Base-by-base conservation (phyloP, 2,888 invertebrate species). In the Deilephila porcellus region DNA sequence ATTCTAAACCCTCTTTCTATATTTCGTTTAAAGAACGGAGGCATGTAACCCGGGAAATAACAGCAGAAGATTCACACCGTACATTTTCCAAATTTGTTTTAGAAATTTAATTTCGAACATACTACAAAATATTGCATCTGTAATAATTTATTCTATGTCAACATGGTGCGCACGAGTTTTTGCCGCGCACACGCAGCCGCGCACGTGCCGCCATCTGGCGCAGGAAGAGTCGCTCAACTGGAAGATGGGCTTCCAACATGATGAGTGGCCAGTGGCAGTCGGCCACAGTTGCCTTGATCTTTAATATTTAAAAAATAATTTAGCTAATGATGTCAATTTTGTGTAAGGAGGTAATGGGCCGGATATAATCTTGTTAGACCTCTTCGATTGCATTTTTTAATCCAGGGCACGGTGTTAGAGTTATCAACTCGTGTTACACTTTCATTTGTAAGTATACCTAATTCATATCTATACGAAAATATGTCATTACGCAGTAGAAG, bases 151-250 rank as follows among this genome's bases (percentile, higher is more conserved):
- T 80, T 90, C 88, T 90, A 86, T 90, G 89, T 37, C 77, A 71
- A 73, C 78, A 76, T 78, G 76, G 79, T 80, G 75, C 77, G 81
- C 78, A 78, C 79, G 80, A 76, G 82, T 83, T 83, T 84, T 82
- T 83, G 81, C 77, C 76, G 85, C 84, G 80, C 81, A 77, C 78
- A 76, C 81, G 81, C 80, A 63, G 70, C 73, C 63, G 93, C 93
- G 93, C 93, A 91, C 93, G 93, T 90, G 93, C 92, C 87, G 86
- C 90, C 93, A 93, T 90, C 90, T 94, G 93, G 79, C 87, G 86
- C 93, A 90, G 93, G 94, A 94, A 93, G 91, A 84, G 85, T 81
- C 91, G 86, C 89, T 91, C 90, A 88, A 86, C 84, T 91, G 93
- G 90, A 91, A 91, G 89, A 89, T 89, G 90, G 93, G 93, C 93